Conservation (phyloP, 2,888 invertebrate genomes). For the Dicycla oo region DNA sequence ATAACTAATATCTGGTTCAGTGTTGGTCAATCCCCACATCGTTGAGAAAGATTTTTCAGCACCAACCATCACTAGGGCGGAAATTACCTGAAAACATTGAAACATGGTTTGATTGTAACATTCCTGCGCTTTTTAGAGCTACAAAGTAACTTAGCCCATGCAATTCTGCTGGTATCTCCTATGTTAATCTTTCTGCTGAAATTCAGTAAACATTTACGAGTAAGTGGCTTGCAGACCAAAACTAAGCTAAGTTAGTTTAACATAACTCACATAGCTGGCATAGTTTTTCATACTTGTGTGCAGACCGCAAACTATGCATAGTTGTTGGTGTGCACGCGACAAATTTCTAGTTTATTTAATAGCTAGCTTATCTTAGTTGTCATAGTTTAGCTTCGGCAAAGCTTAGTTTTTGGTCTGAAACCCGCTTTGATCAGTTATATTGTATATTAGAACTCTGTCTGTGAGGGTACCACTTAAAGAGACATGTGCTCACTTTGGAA, state of each 20-base stretch:
- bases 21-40: slow-evolving; percentile 36
- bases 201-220: not conserved
- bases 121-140: not conserved
- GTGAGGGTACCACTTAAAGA: not conserved
- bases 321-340: no score
- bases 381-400: no score
- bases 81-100: slow-evolving; percentile 38
- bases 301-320: no score
- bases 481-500: not conserved
- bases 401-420: no score
- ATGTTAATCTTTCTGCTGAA: not conserved
- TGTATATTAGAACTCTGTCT: not conserved
- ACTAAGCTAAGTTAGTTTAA: no score
- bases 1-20: slow-evolving; percentile 35
- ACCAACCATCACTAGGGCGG: slow-evolving; percentile 42
- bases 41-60: slow-evolving; percentile 35
- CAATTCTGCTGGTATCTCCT: not conserved
- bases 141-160: not conserved
- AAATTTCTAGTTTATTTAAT: no score
- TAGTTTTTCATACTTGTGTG: no score
- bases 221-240: no score
- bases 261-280: no score
- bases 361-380: no score
- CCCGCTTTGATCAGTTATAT: not conserved
- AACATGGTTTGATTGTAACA: not conserved